Evolutionary conservation across 64 coral and sea anemone genomes (phyloP).

Genomic region (Orbicella faveolata): DNA sequence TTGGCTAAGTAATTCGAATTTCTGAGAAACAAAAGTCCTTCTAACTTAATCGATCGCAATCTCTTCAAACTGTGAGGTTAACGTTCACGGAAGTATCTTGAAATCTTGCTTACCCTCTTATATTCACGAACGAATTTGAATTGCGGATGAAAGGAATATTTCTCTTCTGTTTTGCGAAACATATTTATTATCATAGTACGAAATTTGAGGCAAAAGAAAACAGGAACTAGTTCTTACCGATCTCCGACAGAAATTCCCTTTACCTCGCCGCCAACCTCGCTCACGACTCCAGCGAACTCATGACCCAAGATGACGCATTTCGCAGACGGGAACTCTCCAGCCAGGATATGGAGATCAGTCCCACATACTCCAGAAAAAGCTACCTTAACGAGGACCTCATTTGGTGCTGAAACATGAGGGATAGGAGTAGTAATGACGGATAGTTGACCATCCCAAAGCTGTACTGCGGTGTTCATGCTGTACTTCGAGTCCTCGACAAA

Average conservation of each 20-base stretch:
- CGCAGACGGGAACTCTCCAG: conserved; percentile 69
- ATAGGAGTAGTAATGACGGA: conserved; percentile 89
- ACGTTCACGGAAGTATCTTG: no score
- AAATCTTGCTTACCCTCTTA: no score
- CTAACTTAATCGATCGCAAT: not conserved
- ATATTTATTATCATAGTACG: no score
- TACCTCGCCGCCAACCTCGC: conserved; percentile 83
- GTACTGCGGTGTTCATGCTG: conserved; percentile 87
- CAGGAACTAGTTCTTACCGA: conserved; percentile 53
- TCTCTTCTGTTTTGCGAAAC: no score
- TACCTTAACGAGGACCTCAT: conserved; percentile 89
- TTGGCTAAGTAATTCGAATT: not conserved
- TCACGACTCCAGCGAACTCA: conserved; percentile 91
- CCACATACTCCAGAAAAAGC: conserved; percentile 89
- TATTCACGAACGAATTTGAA: not conserved
- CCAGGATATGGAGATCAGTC: conserved; percentile 70
- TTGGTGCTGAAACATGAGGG: conserved; percentile 79
- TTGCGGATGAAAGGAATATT: no score
- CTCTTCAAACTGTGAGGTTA: not conserved
- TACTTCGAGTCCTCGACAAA: not conserved
- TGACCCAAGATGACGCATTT: conserved; percentile 91
- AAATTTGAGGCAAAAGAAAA: no score
- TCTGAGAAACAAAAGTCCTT: not conserved
- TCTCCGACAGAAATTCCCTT: conserved; percentile 87
- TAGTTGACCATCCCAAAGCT: conserved; percentile 93